Base-by-base conservation (phyloP, 2,888 invertebrate species). In the Onchidella celtica region DNA sequence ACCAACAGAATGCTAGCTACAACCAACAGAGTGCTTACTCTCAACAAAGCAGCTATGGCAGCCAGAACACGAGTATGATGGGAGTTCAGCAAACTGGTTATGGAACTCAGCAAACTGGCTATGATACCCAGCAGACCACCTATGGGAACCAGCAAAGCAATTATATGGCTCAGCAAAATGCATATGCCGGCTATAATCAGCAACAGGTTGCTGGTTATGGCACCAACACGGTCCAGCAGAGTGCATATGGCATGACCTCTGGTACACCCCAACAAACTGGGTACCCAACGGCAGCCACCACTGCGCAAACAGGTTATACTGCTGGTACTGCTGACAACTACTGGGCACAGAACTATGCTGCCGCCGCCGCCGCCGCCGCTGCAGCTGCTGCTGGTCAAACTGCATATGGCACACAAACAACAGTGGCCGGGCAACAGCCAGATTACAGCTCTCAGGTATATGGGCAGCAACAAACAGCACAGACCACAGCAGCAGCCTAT, bases 1-100 rank as follows among this genome's bases (percentile, higher is more conserved):
- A 75, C 55, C 77, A 77, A 57, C n/a, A n/a, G n/a, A n/a, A n/a
- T n/a, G 34, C 57, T 57, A 77, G 34, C 68, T 77, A 66, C 36
- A 76, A 57, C 27, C 75, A 75, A 14, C 17, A n/a, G 57, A 29
- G 32, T 3, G 27, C 34, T 11, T 36, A 59, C 14, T 34, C 55
- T 69, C 76, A 66, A 11, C 57, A 73, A 59, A 34, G 21, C 55
- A 55, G 55, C 66, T 66, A 36, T 66, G 61, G 73, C 6, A 73
- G 24, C 24, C 73, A 73, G 36, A 34, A 59, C 11, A 34, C 59
- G 2, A 34, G 34, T 34, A 17, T 55, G 21, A n/a, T 27, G 29
- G 65, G 63, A 24, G 65, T 24, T 65, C 63, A 65, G 29, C 75
- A 75, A 55, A 27, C 29, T 55, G 72, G 47, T 32, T 73, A 59